These are phyloP conservation scores for Drosophila subobscura DNA, from an alignment of 1,140 invertebrate genomes.

Conservation along the genomic window DNA sequence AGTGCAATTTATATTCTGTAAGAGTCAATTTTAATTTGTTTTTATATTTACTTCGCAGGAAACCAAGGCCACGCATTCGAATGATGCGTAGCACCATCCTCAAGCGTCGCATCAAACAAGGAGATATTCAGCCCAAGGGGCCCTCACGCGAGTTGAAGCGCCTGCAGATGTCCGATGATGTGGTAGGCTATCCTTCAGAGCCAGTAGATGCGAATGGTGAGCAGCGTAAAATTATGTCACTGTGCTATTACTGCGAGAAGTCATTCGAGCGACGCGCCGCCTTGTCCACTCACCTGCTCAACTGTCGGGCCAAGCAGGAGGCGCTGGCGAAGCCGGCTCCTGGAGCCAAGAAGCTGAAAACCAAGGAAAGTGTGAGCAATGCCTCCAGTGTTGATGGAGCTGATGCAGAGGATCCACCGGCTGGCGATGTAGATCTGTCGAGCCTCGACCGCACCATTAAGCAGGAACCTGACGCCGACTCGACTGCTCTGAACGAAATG, in stretches of 20 bases:
- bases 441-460: slow-evolving; percentile 12
- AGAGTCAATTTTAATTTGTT: neutral
- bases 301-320: slow-evolving; percentile 83
- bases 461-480: slow-evolving; percentile 14
- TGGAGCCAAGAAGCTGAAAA: slow-evolving; percentile 51
- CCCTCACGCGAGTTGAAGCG: slow-evolving; percentile 75
- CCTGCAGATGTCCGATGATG: slow-evolving; percentile 66
- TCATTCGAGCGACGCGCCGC: slow-evolving; percentile 88
- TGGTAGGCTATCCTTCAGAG: slow-evolving; percentile 53
- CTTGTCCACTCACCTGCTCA: slow-evolving; percentile 87
- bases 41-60: slow-evolving; percentile 40
- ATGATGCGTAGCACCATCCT: slow-evolving; percentile 78
- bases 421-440: slow-evolving; percentile 15
- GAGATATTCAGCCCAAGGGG: slow-evolving; percentile 70
- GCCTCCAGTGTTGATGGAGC: slow-evolving; percentile 27
- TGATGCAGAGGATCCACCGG: slow-evolving; percentile 26
- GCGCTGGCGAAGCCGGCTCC: slow-evolving; percentile 66
- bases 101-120: slow-evolving; percentile 70
- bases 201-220: slow-evolving; percentile 38
- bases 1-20: too few relatives aligned
- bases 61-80: slow-evolving; percentile 74
- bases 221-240: slow-evolving; percentile 67
- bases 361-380: slow-evolving; percentile 26
- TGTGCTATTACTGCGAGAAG: slow-evolving; percentile 88
- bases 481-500: slow-evolving; percentile 52